Evolutionary conservation across 64 coral and sea anemone species (phyloP), one percentile per base, ranked within the genome.

Genomic region (Anthopleura sola): DNA sequence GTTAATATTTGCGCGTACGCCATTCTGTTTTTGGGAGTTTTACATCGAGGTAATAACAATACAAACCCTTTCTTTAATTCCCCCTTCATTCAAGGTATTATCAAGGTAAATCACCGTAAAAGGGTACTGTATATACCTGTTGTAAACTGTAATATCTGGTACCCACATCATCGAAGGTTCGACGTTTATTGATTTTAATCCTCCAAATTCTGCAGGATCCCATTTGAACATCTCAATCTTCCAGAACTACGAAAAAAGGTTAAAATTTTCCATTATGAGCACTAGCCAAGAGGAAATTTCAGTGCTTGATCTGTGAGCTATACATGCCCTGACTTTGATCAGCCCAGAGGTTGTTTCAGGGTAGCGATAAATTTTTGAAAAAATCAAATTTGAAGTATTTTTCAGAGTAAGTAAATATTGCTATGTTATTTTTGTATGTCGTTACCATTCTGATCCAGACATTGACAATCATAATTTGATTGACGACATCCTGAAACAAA

Each of bases 381-480:
- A n/a, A n/a, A n/a, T n/a, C n/a, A n/a, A n/a, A n/a, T n/a, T n/a
- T n/a, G n/a, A n/a, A n/a, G n/a, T n/a, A n/a, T n/a, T n/a, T n/a
- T n/a, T n/a, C n/a, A n/a, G n/a, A n/a, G n/a, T n/a, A n/a, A n/a
- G n/a, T n/a, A n/a, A n/a, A n/a, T n/a, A n/a, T n/a, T n/a, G n/a
- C n/a, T n/a, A n/a, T n/a, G n/a, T n/a, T n/a, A n/a, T n/a, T n/a
- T n/a, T n/a, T n/a, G n/a, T n/a, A n/a, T n/a, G n/a, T n/a, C n/a
- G n/a, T 79, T 49, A 79, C 76, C 44, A 49, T 79, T 79, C 76
- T 79, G 38, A 79, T 79, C 76, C 76, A 79, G 6, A 79, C 76
- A 79, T 79, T 39, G 24, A 79, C 37, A 10, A 49, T 79, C 76
- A 79, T 44, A 0, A 79, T 79, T 44, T 79, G 76, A 44, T 79